These are phyloP conservation scores for Hydrotaea diabolus DNA, from an alignment of 2,888 invertebrate species.

Conservation along the genomic window DNA sequence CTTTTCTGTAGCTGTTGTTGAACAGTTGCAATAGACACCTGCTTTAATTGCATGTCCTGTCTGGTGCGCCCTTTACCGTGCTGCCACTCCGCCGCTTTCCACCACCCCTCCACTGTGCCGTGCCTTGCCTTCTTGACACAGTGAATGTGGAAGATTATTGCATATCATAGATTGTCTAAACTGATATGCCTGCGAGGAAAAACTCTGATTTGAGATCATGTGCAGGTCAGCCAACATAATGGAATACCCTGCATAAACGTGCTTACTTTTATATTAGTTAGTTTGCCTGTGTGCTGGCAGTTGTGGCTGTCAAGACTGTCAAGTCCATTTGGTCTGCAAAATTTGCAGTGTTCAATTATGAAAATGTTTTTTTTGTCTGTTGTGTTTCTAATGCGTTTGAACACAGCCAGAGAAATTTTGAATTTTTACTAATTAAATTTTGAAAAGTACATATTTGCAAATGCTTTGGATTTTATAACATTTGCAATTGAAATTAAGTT, in stretches of 20 bases:
- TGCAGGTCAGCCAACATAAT: not conserved
- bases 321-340: slow-evolving; percentile 50
- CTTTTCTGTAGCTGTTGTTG: not conserved
- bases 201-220: slow-evolving; percentile 41
- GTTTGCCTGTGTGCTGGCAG: not conserved
- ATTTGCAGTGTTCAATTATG: slow-evolving; percentile 61
- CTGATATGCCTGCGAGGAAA: slow-evolving; percentile 59
- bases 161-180: slow-evolving; percentile 27
- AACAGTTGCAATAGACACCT: slow-evolving; percentile 59
- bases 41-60: slow-evolving; percentile 64
- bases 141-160: not conserved
- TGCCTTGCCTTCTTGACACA: not conserved
- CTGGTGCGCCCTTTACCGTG: not conserved
- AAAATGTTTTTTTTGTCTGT: too few species aligned
- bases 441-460: too few species aligned
- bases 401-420: too few species aligned
- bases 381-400: too few species aligned
- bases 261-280: not conserved
- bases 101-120: too few species aligned
- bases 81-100: not conserved
- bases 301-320: slow-evolving; percentile 57
- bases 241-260: not conserved
- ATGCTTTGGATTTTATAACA: too few species aligned
- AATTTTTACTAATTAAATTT: too few species aligned
- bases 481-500: too few species aligned